A percentile compares a stretch with the other conserved stretches of the same genome.
Conservation (phyloP, 2,888 invertebrate genomes). For the Nematopogon swammerdamellus region DNA sequence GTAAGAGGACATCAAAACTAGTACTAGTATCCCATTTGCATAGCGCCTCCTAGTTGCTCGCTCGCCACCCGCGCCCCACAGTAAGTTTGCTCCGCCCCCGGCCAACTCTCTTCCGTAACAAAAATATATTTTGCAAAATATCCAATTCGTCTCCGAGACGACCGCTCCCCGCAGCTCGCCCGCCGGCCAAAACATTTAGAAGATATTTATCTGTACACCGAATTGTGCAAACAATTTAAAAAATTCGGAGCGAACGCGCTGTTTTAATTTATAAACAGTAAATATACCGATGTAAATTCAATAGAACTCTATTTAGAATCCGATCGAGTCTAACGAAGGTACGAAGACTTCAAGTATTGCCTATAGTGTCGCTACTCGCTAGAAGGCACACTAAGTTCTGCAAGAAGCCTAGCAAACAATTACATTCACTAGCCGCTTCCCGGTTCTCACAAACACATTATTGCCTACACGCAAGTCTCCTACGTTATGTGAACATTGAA, state of each 20-base stretch:
- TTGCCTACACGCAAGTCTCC: background rate
- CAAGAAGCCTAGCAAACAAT: constrained; percentile 51
- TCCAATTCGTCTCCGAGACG: background rate
- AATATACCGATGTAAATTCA: background rate
- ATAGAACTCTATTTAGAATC: background rate
- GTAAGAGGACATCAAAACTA: background rate
- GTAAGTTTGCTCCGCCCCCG: background rate
- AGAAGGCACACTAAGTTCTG: constrained; percentile 57
- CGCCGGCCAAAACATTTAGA: no score
- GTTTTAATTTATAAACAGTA: background rate
- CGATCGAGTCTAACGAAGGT: background rate
- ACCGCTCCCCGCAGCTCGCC: background rate
- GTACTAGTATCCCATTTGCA: background rate
- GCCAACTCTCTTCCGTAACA: background rate
- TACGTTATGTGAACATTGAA: background rate
- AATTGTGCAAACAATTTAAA: background rate
- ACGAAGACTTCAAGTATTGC: constrained; percentile 17
- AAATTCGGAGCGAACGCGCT: background rate
- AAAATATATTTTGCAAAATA: background rate
- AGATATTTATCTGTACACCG: background rate
- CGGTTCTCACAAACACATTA: background rate
- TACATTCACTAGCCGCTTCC: background rate
- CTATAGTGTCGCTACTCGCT: constrained; percentile 49
- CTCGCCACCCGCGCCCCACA: no score
- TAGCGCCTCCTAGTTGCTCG: background rate